Evolutionary conservation across 2,888 invertebrate genomes (phyloP), one percentile per base, ranked within the genome.

Genomic region (Netelia virgata): DNA sequence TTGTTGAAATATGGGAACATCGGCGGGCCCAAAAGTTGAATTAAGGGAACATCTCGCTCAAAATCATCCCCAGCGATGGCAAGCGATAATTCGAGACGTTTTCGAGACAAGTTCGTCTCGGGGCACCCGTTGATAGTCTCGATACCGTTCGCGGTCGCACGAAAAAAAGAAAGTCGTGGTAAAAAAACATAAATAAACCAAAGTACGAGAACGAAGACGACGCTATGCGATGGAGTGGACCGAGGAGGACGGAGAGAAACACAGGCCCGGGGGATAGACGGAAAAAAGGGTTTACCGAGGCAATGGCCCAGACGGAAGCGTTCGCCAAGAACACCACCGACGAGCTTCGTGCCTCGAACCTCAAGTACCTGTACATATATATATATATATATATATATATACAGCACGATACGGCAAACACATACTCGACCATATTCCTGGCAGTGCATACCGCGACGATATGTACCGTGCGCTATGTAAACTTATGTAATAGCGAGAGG

Each of bases 291-390:
- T 20, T 66, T 82, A 76, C 64, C 59, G 47, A 82, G 20, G 70
- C 63, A 63, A 43, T 75, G 69, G 69, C 28, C 75, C 72, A 75
- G 70, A 66, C 70, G 66, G 1, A 72, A 72, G 23, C 66, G 47
- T 28, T 72, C 64, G 82, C 82, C 72, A 76, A 72, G 75, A 82
- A 76, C 75, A 70, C 75, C 82, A 76, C 18, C 69, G 50, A 66
- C 72, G n/a, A 41, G 47, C 50, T 59, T 70, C 82, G 76, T 72
- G 57, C 70, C 57, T 20, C 9, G 66, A 36, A 76, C 72, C 43
- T 66, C 64, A 82, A 82, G 70, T 66, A 76, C 64, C 43, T 23
- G 18, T n/a, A n/a, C n/a, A n/a, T n/a, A n/a, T n/a, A n/a, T n/a
- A n/a, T n/a, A n/a, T n/a, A 43, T 55, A 41, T 18, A 28, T 43